Conservation (phyloP, 2,888 invertebrate species). For the Campopleginae sp. region DNA sequence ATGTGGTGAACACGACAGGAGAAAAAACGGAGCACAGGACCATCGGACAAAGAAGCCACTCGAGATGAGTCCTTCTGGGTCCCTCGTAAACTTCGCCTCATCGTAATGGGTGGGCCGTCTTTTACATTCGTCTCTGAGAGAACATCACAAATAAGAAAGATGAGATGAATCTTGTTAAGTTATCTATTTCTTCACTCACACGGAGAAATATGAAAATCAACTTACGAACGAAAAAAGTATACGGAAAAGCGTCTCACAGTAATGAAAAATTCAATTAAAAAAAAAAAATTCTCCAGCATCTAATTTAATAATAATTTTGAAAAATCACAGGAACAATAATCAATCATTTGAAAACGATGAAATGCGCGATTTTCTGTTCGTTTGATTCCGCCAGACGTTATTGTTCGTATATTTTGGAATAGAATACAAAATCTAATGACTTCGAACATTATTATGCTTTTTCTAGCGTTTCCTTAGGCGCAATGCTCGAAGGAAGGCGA, state of each 20-base stretch:
- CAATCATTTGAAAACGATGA: too few species aligned
- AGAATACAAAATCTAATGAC: background rate
- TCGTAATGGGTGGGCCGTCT: conserved; percentile 70
- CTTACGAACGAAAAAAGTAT: background rate
- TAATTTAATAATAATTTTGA: background rate
- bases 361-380: background rate
- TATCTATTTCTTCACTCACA: conserved; percentile 7
- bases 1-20: conserved; percentile 42
- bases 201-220: background rate
- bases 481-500: background rate
- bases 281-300: background rate
- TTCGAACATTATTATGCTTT: background rate
- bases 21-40: conserved; percentile 36
- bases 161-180: conserved; percentile 31
- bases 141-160: conserved; percentile 26
- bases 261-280: background rate
- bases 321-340: background rate
- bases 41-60: conserved; percentile 64
- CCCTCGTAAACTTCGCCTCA: conserved; percentile 69
- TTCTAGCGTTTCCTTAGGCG: background rate
- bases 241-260: background rate
- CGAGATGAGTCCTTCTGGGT: conserved; percentile 59
- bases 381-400: background rate
- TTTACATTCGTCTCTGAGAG: conserved; percentile 47
- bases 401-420: background rate